Evolutionary conservation across 1,140 invertebrate species (phyloP).

Genomic region (Bombus confusus): DNA sequence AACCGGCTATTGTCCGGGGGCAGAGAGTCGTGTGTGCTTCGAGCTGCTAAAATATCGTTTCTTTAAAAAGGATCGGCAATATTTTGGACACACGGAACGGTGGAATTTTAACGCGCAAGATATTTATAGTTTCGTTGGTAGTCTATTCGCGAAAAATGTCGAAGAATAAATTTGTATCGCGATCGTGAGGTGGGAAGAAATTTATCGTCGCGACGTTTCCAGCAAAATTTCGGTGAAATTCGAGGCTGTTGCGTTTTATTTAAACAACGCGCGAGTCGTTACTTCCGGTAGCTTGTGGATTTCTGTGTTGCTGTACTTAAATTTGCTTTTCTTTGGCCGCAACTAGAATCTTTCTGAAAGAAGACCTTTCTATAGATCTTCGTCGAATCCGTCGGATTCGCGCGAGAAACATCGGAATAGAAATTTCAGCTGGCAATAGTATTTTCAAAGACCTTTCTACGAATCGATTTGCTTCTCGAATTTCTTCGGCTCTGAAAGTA

Average conservation of each 20-base stretch:
- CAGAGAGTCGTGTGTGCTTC: accelerated
- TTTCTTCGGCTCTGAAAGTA: no score
- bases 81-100: neutral
- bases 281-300: no score
- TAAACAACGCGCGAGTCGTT: no score
- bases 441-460: no score
- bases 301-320: no score
- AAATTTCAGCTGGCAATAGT: no score
- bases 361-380: no score
- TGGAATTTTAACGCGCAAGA: neutral
- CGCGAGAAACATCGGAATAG: no score
- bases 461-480: no score
- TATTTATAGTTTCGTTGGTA: neutral
- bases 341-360: no score
- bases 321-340: no score
- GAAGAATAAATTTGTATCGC: neutral
- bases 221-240: neutral
- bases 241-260: neutral
- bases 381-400: no score
- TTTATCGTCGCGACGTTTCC: neutral
- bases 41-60: neutral
- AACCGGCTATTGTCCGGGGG: neutral
- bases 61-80: neutral
- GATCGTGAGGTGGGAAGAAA: neutral
- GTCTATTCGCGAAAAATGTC: neutral